phyloP scores from a whole-genome alignment of 2,797 vertebrate genomes.

The Darevskia mixta region DNA sequence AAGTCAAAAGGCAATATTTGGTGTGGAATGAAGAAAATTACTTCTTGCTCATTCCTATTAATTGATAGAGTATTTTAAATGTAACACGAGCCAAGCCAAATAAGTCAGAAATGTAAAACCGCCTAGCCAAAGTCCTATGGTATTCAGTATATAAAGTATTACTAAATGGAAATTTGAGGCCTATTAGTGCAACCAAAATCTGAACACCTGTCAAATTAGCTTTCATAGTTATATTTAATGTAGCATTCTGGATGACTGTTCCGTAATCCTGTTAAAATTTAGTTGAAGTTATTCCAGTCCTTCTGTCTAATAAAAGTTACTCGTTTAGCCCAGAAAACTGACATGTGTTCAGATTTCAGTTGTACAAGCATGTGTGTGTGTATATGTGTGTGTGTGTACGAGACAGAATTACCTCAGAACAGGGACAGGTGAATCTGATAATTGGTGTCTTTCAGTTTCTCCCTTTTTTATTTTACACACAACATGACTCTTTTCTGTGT shows the following conservation, averaged over 20 bases:
- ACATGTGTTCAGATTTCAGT: neutral
- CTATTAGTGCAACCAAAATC: neutral
- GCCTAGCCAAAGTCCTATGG: neutral
- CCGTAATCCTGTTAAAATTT: neutral
- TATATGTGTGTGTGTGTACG: neutral
- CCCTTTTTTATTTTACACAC: no score
- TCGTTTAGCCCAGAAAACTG: neutral
- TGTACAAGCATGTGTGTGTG: neutral
- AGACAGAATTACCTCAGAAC: neutral
- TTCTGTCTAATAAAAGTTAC: neutral
- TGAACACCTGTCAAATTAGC: neutral
- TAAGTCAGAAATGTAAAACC: accelerated
- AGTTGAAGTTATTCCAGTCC: neutral
- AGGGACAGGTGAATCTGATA: no score
- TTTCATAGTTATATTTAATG: slow-evolving; percentile 3
- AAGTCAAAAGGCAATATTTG: neutral
- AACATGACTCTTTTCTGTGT: no score
- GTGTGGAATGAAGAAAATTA: neutral
- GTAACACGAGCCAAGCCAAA: neutral
- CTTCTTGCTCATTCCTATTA: neutral
- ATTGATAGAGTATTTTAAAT: slow-evolving; percentile 17
- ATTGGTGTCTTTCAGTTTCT: no score
- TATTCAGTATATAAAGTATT: neutral
- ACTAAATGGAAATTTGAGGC: neutral
- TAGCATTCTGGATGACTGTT: neutral